Conservation (phyloP, 2,797 vertebrate species). For the Phrynocephalus vlangalii region DNA sequence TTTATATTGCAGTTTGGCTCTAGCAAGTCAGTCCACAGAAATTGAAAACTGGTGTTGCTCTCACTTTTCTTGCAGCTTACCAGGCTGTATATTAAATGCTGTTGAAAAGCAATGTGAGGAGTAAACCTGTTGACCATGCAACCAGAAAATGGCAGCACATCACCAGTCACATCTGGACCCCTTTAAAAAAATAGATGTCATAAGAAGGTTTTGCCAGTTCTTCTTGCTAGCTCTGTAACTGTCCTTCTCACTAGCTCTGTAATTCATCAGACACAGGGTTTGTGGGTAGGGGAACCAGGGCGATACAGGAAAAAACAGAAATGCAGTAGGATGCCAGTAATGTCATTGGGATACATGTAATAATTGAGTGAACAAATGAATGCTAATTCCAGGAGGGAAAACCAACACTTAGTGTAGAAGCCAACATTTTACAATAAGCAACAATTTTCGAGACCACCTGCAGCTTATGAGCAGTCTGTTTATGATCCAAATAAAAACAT, state of each 20-base stretch:
- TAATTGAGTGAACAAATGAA: background rate
- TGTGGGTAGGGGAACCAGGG: background rate
- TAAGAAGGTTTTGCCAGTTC: background rate
- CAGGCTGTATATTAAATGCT: background rate
- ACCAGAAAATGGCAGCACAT: background rate
- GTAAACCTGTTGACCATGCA: background rate
- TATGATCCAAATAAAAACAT: background rate
- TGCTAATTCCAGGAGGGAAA: background rate
- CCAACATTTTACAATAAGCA: background rate
- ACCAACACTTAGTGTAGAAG: background rate
- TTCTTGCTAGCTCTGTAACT: background rate
- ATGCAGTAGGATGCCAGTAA: background rate
- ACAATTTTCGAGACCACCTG: background rate
- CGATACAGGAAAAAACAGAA: background rate
- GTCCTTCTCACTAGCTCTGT: too few species aligned
- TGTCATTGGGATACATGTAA: background rate
- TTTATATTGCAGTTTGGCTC: background rate
- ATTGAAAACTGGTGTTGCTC: background rate
- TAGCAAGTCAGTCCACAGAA: background rate
- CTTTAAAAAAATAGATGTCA: background rate
- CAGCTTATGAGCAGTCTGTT: background rate
- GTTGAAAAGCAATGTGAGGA: background rate
- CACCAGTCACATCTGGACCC: background rate
- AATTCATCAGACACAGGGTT: too few species aligned
- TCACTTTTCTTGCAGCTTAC: background rate